These are phyloP conservation scores for Turnix velox DNA, from an alignment of 2,113 vertebrate species.

Conservation along the genomic window DNA sequence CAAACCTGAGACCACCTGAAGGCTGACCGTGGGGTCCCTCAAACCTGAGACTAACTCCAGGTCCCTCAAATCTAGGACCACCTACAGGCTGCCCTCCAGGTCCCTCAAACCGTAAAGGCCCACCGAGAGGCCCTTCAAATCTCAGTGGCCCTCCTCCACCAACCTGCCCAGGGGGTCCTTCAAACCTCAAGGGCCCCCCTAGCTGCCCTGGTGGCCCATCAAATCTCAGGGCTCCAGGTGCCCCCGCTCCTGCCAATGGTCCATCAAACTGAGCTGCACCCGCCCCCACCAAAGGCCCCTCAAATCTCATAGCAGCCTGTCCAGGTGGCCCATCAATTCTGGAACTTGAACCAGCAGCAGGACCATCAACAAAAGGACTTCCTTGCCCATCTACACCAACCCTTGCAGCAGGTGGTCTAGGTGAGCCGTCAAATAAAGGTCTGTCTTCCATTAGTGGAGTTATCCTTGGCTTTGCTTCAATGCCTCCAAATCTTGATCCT, in stretches of 20 bases:
- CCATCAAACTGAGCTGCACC: conserved; percentile 77
- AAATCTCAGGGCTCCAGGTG: conserved; percentile 77
- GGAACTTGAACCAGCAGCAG: conserved; percentile 69
- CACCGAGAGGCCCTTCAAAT: conserved; percentile 80
- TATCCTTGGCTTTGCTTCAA: conserved; percentile 81
- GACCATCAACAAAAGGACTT: conserved; percentile 76
- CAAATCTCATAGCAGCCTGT: conserved; percentile 78
- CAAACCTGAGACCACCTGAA: conserved; percentile 81
- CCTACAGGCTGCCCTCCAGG: conserved; percentile 74
- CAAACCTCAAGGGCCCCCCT: conserved; percentile 72
- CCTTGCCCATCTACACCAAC: conserved; percentile 72
- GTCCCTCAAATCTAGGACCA: conserved; percentile 79
- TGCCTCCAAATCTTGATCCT: conserved; percentile 74
- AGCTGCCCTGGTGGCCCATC: conserved; percentile 78
- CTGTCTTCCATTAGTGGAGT: conserved; percentile 77
- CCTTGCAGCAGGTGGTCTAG: conserved; percentile 69
- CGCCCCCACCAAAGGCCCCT: conserved; percentile 73
- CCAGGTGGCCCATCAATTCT: conserved; percentile 78
- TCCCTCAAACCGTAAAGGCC: conserved; percentile 80
- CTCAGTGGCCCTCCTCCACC: conserved; percentile 68
- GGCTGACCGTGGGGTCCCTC: conserved; percentile 81
- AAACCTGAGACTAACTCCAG: conserved; percentile 77
- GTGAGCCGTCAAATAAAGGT: conserved; percentile 73
- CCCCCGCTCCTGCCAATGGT: conserved; percentile 72
- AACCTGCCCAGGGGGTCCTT: conserved; percentile 71